phyloP scores from a whole-genome alignment of 2,113 vertebrate genomes.

The Urocynchramus pylzowi region DNA sequence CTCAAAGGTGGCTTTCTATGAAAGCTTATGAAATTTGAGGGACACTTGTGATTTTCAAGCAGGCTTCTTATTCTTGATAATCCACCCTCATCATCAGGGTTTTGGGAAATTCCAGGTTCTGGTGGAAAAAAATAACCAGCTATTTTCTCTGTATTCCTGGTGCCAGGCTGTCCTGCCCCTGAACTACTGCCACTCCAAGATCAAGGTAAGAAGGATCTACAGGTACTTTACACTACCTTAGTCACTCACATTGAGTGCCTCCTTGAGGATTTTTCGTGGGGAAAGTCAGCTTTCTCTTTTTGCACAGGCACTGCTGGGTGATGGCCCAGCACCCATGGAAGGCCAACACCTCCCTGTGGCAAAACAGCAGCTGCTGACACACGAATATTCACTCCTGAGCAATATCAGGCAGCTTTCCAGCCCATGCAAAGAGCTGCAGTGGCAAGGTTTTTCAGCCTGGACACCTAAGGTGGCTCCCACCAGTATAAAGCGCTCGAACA shows the following conservation, averaged over 20 bases:
- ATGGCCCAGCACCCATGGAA: neutral
- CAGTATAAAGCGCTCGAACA: neutral
- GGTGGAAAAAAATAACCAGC: neutral
- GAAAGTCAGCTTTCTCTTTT: neutral
- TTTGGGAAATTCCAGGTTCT: neutral
- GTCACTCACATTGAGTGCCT: neutral
- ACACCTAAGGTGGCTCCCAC: neutral
- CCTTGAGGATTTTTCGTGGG: rapidly evolving
- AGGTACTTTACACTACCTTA: neutral
- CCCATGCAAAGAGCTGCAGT: neutral
- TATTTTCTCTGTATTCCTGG: neutral
- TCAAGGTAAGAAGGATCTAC: neutral
- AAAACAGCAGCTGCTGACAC: neutral
- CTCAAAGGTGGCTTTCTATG: neutral
- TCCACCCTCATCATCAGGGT: neutral
- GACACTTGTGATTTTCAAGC: neutral
- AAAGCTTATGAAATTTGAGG: neutral
- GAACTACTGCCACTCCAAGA: neutral
- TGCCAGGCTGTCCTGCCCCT: neutral
- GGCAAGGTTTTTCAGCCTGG: neutral
- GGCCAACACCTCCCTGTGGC: neutral
- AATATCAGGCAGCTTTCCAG: neutral
- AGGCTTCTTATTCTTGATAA: neutral
- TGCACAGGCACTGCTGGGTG: neutral
- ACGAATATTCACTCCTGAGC: neutral